Evolutionary conservation across 2,888 invertebrate species (phyloP).

Genomic region (Tanypteryx hageni): DNA sequence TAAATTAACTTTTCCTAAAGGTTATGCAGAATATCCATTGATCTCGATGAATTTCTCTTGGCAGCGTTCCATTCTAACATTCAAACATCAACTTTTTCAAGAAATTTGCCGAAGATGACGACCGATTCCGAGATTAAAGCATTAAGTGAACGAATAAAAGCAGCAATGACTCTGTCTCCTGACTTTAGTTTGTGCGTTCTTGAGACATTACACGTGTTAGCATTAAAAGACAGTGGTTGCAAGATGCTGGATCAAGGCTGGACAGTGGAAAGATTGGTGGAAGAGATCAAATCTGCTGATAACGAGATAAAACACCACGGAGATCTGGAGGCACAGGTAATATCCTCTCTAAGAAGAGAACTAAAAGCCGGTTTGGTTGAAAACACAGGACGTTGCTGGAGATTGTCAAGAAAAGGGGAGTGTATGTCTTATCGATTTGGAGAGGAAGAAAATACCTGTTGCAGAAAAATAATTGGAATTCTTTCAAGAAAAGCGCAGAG

Average conservation of each 20-base stretch:
- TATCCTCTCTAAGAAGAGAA: neutral
- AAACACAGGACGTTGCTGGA: neutral
- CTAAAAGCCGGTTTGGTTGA: neutral
- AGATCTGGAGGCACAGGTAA: neutral
- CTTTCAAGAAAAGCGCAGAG: too few species aligned
- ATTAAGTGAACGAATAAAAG: neutral
- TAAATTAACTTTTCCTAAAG: too few species aligned
- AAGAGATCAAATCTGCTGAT: neutral
- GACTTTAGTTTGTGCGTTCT: constrained; percentile 22
- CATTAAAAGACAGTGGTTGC: neutral
- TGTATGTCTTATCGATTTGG: too few species aligned
- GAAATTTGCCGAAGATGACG: too few species aligned
- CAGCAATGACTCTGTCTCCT: neutral
- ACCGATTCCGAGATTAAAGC: too few species aligned
- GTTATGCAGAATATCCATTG: too few species aligned
- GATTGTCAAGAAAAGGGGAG: neutral
- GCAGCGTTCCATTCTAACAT: too few species aligned
- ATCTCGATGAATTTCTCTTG: too few species aligned
- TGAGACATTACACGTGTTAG: neutral
- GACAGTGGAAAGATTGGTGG: neutral
- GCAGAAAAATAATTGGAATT: too few species aligned
- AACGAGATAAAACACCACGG: neutral
- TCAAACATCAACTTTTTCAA: too few species aligned
- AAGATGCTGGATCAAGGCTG: neutral
- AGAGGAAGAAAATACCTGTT: too few species aligned